Evolutionary conservation across 2,888 invertebrate genomes (phyloP), one percentile per base, ranked within the genome.

Genomic region (Chymomyza caudatula): DNA sequence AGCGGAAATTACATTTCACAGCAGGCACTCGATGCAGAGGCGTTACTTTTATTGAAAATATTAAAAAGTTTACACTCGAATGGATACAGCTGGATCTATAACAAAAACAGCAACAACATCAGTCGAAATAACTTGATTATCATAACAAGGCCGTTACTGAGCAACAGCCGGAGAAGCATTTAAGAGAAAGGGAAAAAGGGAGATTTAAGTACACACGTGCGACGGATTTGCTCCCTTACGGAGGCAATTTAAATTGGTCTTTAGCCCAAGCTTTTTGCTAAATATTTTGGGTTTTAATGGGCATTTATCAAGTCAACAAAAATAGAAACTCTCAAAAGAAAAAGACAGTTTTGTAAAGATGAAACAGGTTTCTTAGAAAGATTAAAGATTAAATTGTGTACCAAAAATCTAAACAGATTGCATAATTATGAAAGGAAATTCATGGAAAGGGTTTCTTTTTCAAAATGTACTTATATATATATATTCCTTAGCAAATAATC

Each of bases 1-100:
- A 72, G 73, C 73, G 85, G 74, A 80, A 80, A 74, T 65, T 44
- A 71, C 70, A 79, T 70, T 58, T 47, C 15, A 47, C 47, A 15
- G 47, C 15, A 47, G 47, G 47, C 11, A 37, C 11, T 37, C 29
- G 11, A 37, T 37, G 11, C 29, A 11, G 29, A 37, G 29, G 29
- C 29, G 47, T 53, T 66, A 59, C 62, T 60, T 74, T 82, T 73
- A 81, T 85, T 76, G 79, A 62, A 65, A 62, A 84, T 78, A 79
- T 85, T 85, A 78, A 84, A 82, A 85, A 82, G 67, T 74, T 82
- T 78, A 66, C 79, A 74, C 85, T 85, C 69, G 67, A 85, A 66
- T 67, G 77, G 60, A 25, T 65, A 42, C 58, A 56, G 62, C 67
- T 67, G n/a, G n/a, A n/a, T 37, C 29, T 2, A 37, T 59, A 61